Percentiles rank a stretch among this genome's conserved stretches.
Evolutionary conservation across 2,113 vertebrate species (phyloP).

Genomic region (Euleptes europaea): DNA sequence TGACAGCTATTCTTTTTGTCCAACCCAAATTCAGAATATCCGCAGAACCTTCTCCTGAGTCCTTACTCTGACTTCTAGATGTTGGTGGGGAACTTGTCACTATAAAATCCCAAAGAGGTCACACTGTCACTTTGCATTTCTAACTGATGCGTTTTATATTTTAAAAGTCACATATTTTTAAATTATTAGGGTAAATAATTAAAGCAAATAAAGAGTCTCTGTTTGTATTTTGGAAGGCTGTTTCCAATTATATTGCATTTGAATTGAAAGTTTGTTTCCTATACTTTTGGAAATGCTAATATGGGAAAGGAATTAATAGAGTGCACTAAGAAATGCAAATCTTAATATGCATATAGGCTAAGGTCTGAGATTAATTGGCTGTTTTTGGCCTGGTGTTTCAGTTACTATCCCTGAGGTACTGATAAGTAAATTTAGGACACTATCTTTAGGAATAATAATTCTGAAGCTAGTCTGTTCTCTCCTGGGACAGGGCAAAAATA

Average conservation of each 20-base stretch:
- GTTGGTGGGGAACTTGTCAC: too few relatives aligned
- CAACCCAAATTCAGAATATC: neutral
- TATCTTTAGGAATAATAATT: neutral
- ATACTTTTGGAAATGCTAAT: neutral
- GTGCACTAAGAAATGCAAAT: neutral
- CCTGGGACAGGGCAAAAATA: slow-evolving; percentile 7
- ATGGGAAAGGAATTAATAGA: neutral
- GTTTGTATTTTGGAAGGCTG: neutral
- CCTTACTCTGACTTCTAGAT: too few relatives aligned
- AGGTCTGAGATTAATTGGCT: neutral
- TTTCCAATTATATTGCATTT: neutral
- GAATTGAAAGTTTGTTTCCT: neutral
- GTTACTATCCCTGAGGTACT: neutral
- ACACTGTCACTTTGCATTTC: neutral
- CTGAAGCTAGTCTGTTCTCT: neutral
- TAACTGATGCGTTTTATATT: neutral
- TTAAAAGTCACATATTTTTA: neutral
- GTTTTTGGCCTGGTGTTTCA: neutral
- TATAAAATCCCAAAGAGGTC: neutral
- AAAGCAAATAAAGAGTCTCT: neutral
- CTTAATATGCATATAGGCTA: neutral
- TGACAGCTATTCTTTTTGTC: neutral
- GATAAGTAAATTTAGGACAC: neutral
- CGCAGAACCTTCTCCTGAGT: too few relatives aligned
- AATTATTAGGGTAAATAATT: neutral